Percentiles rank a stretch among this genome's conserved stretches.
Evolutionary conservation across 2,888 invertebrate genomes (phyloP).

Genomic region (Cerceris ruficornis): DNA sequence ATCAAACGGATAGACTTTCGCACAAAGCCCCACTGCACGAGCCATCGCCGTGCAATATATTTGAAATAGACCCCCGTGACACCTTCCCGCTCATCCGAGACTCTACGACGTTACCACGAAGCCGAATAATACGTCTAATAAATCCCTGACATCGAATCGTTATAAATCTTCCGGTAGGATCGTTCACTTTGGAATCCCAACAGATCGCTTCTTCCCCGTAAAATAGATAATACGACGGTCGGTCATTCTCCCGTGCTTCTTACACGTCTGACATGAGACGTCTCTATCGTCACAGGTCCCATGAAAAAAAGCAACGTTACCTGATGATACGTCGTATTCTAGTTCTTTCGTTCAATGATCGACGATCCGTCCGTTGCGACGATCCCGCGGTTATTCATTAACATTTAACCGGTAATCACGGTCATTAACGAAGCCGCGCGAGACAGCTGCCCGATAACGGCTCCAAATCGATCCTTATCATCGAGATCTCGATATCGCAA

Average conservation of each 20-base stretch:
- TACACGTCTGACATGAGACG: conserved; percentile 39
- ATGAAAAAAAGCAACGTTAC: conserved; percentile 48
- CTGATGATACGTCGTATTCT: conserved; percentile 34
- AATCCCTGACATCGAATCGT: background rate
- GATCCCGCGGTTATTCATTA: conserved; percentile 60
- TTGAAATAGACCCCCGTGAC: too few species aligned
- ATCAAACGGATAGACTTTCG: too few species aligned
- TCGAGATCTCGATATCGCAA: conserved; percentile 34
- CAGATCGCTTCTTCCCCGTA: conserved; percentile 12
- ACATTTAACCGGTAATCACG: conserved; percentile 66
- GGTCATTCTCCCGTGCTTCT: conserved; percentile 28
- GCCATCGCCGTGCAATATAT: too few species aligned
- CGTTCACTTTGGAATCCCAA: background rate
- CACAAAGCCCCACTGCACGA: too few species aligned
- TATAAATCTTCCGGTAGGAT: background rate
- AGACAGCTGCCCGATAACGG: conserved; percentile 25
- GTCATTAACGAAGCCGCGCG: conserved; percentile 38
- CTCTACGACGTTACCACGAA: too few species aligned
- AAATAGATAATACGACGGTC: conserved; percentile 36
- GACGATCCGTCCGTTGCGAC: conserved; percentile 36
- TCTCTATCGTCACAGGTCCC: conserved; percentile 44
- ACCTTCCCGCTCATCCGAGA: too few species aligned
- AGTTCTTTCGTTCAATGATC: conserved; percentile 54
- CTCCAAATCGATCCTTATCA: conserved; percentile 38
- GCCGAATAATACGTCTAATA: too few species aligned